Percentiles rank a stretch among this genome's conserved stretches.
Conservation (phyloP, 2,888 invertebrate species). For the Cosmia trapezina region DNA sequence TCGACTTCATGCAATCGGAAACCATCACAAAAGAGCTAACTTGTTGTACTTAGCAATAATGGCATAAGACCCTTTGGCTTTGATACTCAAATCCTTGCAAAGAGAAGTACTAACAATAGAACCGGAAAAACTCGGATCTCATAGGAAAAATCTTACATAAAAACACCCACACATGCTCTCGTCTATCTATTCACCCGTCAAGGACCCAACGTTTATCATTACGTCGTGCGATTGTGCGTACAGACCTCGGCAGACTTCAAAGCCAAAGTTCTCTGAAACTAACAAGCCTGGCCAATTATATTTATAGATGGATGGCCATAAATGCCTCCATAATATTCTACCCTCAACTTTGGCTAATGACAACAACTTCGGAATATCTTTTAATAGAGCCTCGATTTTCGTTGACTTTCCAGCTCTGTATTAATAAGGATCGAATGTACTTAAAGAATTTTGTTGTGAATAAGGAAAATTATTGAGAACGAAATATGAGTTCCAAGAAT, state of each 20-base stretch:
- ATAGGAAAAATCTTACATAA: constrained; percentile 39
- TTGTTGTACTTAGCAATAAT: constrained; percentile 40
- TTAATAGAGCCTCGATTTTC: constrained; percentile 42
- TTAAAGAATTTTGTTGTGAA: constrained; percentile 31
- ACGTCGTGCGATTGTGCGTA: constrained; percentile 63
- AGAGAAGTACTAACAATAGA: constrained; percentile 40
- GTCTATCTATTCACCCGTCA: constrained; percentile 36
- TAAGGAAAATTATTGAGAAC: constrained; percentile 46
- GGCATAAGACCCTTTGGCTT: constrained; percentile 26
- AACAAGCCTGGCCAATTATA: constrained; percentile 84
- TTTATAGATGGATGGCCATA: constrained; percentile 83
- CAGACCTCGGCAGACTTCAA: constrained; percentile 73
- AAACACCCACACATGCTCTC: constrained; percentile 43
- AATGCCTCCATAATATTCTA: constrained; percentile 69
- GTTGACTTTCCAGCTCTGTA: constrained; percentile 19
- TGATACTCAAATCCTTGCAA: constrained; percentile 33
- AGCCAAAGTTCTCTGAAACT: constrained; percentile 79
- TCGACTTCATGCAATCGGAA: neutral
- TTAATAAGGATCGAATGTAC: constrained; percentile 29
- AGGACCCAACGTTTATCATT: constrained; percentile 58
- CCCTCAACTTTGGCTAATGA: constrained; percentile 69
- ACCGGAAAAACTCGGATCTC: constrained; percentile 32
- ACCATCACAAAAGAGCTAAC: constrained; percentile 16
- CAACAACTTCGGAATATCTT: constrained; percentile 61
- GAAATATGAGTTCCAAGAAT: constrained; percentile 20